Percentiles rank a stretch among this genome's conserved stretches.
These are phyloP conservation scores for Stramonita haemastoma DNA, from an alignment of 2,888 invertebrate species.

Conservation along the genomic window DNA sequence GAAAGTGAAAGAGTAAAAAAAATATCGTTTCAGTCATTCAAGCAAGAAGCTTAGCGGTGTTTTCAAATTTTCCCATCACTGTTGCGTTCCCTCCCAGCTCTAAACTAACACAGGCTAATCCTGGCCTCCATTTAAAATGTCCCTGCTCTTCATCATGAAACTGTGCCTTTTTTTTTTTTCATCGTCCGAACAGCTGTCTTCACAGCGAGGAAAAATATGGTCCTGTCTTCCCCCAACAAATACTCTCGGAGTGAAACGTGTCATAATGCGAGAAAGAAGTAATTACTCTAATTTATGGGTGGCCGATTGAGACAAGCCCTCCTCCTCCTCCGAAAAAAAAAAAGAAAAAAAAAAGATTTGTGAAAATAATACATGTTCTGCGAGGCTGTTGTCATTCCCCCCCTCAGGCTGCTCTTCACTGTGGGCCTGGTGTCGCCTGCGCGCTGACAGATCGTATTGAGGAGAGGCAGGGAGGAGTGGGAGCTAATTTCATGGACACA, in stretches of 20 bases:
- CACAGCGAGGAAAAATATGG: conserved; percentile 19
- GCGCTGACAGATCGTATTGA: conserved; percentile 45
- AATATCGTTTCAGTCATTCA: background rate
- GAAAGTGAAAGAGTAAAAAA: too few species aligned
- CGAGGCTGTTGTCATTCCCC: conserved; percentile 41
- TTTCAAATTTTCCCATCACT: conserved; percentile 2
- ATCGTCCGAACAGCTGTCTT: conserved; percentile 27
- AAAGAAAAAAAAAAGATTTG: conserved; percentile 38
- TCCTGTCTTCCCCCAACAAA: conserved; percentile 4
- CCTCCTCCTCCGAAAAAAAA: background rate
- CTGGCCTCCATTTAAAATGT: background rate
- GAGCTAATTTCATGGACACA: conserved; percentile 45
- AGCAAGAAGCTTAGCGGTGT: background rate
- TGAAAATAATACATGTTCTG: conserved; percentile 53
- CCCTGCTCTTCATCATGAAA: conserved; percentile 3
- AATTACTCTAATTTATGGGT: conserved; percentile 51
- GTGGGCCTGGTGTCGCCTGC: conserved; percentile 39
- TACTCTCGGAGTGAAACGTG: conserved; percentile 42
- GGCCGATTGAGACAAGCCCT: conserved; percentile 30
- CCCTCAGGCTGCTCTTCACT: conserved; percentile 35
- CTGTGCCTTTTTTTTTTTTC: background rate
- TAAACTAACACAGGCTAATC: background rate
- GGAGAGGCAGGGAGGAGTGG: conserved; percentile 33
- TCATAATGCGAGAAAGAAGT: conserved; percentile 47
- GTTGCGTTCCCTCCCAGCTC: background rate